Base-by-base conservation (phyloP, 2,888 invertebrate genomes). In the Zootermopsis nevadensis region DNA sequence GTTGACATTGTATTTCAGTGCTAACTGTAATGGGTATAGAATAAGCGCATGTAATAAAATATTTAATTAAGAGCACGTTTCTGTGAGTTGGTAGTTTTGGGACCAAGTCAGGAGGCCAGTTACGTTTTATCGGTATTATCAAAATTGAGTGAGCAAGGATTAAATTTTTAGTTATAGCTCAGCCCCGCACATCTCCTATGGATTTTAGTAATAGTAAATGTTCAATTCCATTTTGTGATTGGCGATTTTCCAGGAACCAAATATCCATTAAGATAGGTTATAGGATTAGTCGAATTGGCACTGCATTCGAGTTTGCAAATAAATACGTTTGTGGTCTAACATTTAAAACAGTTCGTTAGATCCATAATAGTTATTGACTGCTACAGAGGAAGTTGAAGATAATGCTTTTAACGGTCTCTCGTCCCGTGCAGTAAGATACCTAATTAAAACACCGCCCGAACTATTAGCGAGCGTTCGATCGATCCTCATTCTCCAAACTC, bases 231-330 rank as follows among this genome's bases (percentile, higher is more conserved):
- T 74, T 74, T 3, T 35, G 74, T 74, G 35, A 74, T 74, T 74
- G 74, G 74, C 74, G 31, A 38, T n/a, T 38, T 38, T 74, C 74
- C 74, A 74, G 33, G 22, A 30, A 33, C 69, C 33, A 69, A 74
- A 42, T 38, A 74, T 38, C 74, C 74, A 30, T 74, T 74, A 74
- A 74, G 74, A 74, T 74, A 42, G 74, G 74, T 2, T 24, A 24
- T 74, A 74, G 74, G 74, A 74, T 74, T 74, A 74, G 35, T 38
- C 7, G 38, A 74, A 74, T 38, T 74, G 74, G 74, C 74, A 74
- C 60, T 60, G 60, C 12, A 27, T 27, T 60, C 4, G 60, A 60
- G 60, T 27, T 60, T 27, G 60, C 60, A 60, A n/a, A 60, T 60
- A 60, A 60, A 60, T 60, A 60, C 27, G 60, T 60, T 27, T 60